A percentile compares a stretch with the other conserved stretches of the same genome.
Evolutionary conservation across 2,888 invertebrate genomes (phyloP).

Genomic region (Temnothorax rugatulus): DNA sequence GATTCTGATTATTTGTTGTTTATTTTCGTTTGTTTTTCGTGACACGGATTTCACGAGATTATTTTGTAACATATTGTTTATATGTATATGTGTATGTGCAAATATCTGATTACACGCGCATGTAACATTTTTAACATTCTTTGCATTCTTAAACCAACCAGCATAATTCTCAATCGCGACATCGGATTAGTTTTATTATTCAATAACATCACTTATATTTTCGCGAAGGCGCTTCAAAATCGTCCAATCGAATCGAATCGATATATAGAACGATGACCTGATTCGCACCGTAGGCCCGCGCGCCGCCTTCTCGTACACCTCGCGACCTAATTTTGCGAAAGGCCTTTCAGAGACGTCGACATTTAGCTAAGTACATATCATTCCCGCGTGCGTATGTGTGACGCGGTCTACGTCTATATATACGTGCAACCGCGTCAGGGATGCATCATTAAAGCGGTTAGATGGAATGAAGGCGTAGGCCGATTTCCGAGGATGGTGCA

Average conservation of each 20-base stretch:
- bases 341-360: conserved; percentile 50
- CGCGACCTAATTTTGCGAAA: conserved; percentile 51
- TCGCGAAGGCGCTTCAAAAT: neutral
- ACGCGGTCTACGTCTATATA: neutral
- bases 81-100: too few species aligned
- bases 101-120: neutral
- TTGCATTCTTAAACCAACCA: neutral
- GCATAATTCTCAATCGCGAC: neutral
- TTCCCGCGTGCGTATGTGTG: conserved; percentile 23
- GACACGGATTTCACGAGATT: neutral
- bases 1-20: conserved; percentile 27
- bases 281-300: conserved; percentile 37
- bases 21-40: neutral
- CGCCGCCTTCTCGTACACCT: conserved; percentile 14
- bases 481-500: conserved; percentile 39
- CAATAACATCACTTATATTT: neutral
- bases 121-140: neutral
- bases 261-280: conserved; percentile 45
- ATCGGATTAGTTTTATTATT: neutral
- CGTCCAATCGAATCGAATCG: conserved; percentile 32
- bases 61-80: neutral
- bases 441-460: conserved; percentile 43
- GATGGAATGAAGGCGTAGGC: conserved; percentile 36
- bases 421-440: neutral
- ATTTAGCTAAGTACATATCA: conserved; percentile 51